These are phyloP conservation scores for Chelmon rostratus DNA, from an alignment of 2,797 vertebrate species.

Conservation along the genomic window DNA sequence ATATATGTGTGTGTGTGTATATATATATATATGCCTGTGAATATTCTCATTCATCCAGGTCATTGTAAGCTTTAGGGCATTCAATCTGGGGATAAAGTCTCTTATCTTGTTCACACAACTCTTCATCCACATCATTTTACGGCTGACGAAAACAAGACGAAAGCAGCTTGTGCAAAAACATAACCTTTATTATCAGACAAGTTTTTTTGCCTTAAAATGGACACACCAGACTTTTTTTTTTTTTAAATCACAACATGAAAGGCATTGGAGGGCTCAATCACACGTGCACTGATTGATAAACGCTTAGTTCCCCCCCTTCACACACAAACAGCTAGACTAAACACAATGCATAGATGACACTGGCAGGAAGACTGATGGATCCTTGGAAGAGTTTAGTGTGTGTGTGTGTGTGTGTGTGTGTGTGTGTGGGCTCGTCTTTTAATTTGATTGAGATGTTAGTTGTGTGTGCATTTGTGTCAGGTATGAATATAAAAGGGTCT, in stretches of 20 bases:
- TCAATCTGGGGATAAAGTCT: too few relatives aligned
- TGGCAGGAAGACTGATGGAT: conserved; percentile 81
- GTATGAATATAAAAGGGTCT: conserved; percentile 13
- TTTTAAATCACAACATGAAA: conserved; percentile 47
- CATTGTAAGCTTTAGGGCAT: too few relatives aligned
- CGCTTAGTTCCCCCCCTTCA: conserved; percentile 30
- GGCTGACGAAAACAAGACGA: background rate
- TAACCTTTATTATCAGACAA: conserved; percentile 60
- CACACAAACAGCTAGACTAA: conserved; percentile 15
- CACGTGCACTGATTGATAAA: conserved; percentile 56
- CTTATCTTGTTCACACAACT: too few relatives aligned
- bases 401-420: background rate
- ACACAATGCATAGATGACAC: conserved; percentile 72
- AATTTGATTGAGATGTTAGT: conserved; percentile 31
- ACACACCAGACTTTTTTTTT: conserved; percentile 43
- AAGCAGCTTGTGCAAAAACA: conserved; percentile 61
- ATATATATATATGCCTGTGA: too few relatives aligned
- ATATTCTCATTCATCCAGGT: too few relatives aligned
- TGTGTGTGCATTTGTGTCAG: conserved; percentile 5
- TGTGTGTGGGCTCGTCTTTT: conserved; percentile 4
- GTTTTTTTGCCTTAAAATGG: conserved; percentile 44
- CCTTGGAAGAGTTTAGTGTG: conserved; percentile 36
- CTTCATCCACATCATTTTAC: background rate
- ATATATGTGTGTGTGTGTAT: too few relatives aligned
- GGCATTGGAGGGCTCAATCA: conserved; percentile 56